These are phyloP conservation scores for Macrocentrus cingulum DNA, from an alignment of 1,140 invertebrate species.

Conservation along the genomic window DNA sequence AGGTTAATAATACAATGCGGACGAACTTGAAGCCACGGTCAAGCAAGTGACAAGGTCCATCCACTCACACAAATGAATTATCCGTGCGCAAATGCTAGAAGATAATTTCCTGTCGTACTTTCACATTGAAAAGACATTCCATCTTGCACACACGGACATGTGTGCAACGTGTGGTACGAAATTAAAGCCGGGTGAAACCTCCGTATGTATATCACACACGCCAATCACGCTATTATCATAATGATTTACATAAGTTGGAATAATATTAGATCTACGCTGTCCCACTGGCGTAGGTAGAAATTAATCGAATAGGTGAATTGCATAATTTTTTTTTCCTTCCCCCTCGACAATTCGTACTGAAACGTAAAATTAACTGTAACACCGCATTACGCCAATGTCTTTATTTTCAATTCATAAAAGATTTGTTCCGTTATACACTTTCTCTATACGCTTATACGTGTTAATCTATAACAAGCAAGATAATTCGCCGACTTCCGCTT, in stretches of 20 bases:
- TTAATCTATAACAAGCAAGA: background rate
- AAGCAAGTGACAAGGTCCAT: no score
- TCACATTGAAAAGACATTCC: no score
- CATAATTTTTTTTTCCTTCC: background rate
- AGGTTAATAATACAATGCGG: no score
- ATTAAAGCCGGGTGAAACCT: no score
- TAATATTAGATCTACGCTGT: background rate
- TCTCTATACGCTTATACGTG: background rate
- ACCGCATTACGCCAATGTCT: background rate
- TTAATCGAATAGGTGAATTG: background rate
- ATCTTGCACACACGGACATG: no score
- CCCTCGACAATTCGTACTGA: background rate
- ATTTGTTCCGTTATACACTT: constrained; percentile 1
- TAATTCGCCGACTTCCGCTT: background rate
- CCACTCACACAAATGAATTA: no score
- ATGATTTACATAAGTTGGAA: constrained; percentile 5
- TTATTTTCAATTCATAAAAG: constrained; percentile 1
- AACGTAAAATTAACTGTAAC: background rate
- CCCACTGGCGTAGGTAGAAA: background rate
- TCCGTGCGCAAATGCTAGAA: no score
- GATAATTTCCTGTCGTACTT: no score
- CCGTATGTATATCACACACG: background rate
- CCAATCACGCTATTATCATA: constrained; percentile 1
- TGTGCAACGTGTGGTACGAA: no score
- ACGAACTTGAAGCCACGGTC: no score